Evolutionary conservation across 1,140 invertebrate species (phyloP).

Genomic region (Nasonia vitripennis): DNA sequence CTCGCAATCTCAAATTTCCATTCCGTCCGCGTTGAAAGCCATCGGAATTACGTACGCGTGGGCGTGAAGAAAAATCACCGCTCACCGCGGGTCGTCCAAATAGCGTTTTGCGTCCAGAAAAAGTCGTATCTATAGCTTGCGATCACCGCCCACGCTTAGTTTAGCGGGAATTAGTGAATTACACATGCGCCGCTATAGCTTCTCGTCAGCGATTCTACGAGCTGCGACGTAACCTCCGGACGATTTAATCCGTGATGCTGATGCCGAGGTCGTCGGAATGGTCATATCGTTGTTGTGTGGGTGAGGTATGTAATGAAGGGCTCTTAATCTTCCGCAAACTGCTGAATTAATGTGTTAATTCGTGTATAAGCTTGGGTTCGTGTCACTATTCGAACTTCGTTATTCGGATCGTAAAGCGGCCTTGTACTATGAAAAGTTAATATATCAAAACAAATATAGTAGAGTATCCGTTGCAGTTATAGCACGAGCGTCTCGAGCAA

Average conservation of each 20-base stretch:
- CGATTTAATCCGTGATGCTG: conserved; percentile 13
- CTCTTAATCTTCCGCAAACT: background rate
- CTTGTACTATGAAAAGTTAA: too few species aligned
- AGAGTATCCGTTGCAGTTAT: too few species aligned
- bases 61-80: conserved; percentile 1
- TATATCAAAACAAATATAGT: too few species aligned
- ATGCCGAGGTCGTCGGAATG: background rate
- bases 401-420: too few species aligned
- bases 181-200: conserved; percentile 3
- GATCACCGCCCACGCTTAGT: background rate
- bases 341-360: background rate
- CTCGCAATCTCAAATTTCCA: background rate
- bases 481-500: too few species aligned
- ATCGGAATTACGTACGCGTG: background rate
- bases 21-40: background rate
- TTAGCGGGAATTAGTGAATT: conserved; percentile 4
- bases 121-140: background rate
- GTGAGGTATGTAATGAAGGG: background rate
- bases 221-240: background rate
- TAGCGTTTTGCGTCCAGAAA: background rate
- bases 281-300: too few species aligned
- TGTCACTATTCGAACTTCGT: too few species aligned
- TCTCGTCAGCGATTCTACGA: background rate
- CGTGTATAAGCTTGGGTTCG: background rate
- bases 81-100: background rate